phyloP scores from a whole-genome alignment of 2,888 invertebrate genomes.

The Lypha dubia region DNA sequence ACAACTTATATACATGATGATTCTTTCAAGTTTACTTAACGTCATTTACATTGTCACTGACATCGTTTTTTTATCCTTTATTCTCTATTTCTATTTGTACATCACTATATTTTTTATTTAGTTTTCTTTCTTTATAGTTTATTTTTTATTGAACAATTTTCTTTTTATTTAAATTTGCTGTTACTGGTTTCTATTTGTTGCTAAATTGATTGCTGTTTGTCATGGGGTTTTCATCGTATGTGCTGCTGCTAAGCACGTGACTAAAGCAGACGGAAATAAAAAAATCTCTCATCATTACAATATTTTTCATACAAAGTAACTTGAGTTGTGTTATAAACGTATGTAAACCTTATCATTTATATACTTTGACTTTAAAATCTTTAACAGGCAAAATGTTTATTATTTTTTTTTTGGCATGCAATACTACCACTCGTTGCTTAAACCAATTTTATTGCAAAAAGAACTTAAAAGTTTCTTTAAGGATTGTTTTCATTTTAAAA shows the following conservation, averaged over 20 bases:
- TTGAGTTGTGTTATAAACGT: slow-evolving; percentile 18
- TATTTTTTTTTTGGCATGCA: not conserved
- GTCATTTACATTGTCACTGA: slow-evolving; percentile 30
- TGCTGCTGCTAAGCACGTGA: slow-evolving; percentile 63
- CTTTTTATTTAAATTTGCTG: slow-evolving; percentile 17
- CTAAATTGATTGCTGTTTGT: slow-evolving; percentile 70
- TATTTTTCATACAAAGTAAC: slow-evolving; percentile 1
- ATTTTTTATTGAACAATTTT: not conserved
- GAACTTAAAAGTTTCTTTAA: slow-evolving; percentile 15
- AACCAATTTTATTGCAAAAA: slow-evolving; percentile 31
- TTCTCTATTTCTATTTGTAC: not conserved
- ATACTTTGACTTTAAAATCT: slow-evolving; percentile 7
- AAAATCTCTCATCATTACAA: slow-evolving; percentile 67
- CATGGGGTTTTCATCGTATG: slow-evolving; percentile 27
- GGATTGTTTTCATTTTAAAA: not conserved
- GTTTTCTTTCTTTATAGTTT: not conserved
- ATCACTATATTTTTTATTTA: too few relatives aligned
- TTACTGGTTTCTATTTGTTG: slow-evolving; percentile 28
- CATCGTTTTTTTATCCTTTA: slow-evolving; percentile 3
- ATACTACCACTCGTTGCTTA: not conserved
- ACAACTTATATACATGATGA: slow-evolving; percentile 38
- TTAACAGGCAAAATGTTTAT: slow-evolving; percentile 16
- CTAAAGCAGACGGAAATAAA: slow-evolving; percentile 60
- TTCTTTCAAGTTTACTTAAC: slow-evolving; percentile 49
- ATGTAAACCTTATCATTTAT: slow-evolving; percentile 34